Evolutionary conservation across 2,888 invertebrate genomes (phyloP).

Genomic region (Antheraea yamamai): DNA sequence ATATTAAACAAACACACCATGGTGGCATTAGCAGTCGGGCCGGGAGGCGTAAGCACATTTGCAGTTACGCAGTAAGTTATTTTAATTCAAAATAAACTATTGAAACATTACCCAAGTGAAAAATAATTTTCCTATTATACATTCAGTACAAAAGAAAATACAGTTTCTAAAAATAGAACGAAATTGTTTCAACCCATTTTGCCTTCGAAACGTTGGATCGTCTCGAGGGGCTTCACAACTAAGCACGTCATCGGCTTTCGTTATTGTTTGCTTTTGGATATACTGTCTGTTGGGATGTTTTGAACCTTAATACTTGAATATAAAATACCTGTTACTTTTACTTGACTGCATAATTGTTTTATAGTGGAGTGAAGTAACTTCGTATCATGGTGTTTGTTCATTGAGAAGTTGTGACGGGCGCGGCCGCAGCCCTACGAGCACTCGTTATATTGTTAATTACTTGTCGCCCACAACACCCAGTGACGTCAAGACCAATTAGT

Average conservation of each 20-base stretch:
- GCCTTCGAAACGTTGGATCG: constrained; percentile 28
- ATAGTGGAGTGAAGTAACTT: constrained; percentile 42
- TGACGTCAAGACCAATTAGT: constrained; percentile 55
- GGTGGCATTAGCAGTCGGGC: too few relatives aligned
- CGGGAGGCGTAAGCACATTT: too few relatives aligned
- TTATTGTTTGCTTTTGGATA: constrained; percentile 8
- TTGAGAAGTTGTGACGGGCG: constrained; percentile 46
- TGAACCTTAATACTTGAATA: background rate
- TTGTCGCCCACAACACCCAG: constrained; percentile 32
- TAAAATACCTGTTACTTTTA: background rate
- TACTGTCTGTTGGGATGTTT: background rate
- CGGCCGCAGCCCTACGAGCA: constrained; percentile 30
- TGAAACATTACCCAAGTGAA: background rate
- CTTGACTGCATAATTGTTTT: background rate
- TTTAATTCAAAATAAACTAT: too few relatives aligned
- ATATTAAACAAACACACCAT: too few relatives aligned
- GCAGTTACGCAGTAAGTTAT: too few relatives aligned
- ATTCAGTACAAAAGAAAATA: constrained; percentile 16
- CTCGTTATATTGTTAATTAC: constrained; percentile 44
- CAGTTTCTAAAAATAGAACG: constrained; percentile 24
- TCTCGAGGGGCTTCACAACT: constrained; percentile 30
- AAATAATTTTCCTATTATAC: background rate
- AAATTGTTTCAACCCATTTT: constrained; percentile 26
- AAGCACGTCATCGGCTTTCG: constrained; percentile 19
- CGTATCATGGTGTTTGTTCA: constrained; percentile 45